phyloP scores from a whole-genome alignment of 2,113 vertebrate genomes.

The Grallaria varia region DNA sequence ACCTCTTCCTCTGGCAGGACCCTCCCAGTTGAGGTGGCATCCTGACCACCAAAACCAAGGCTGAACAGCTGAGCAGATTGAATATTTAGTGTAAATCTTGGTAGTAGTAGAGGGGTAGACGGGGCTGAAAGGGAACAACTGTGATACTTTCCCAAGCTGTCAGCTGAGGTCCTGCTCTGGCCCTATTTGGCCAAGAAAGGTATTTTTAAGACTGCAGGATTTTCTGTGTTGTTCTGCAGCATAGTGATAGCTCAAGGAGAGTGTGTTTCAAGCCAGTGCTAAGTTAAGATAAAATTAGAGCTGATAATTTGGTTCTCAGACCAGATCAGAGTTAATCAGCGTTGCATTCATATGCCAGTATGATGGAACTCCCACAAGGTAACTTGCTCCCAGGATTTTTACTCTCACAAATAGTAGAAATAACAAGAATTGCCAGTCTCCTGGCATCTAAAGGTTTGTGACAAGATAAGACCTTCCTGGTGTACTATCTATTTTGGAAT shows the following conservation, averaged over 20 bases:
- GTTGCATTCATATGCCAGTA: neutral
- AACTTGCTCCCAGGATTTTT: neutral
- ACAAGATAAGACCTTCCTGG: neutral
- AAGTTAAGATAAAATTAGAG: neutral
- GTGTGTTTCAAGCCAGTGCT: neutral
- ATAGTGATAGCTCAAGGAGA: neutral
- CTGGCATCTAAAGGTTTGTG: neutral
- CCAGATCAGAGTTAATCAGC: neutral
- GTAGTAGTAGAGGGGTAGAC: neutral
- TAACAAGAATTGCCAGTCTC: neutral
- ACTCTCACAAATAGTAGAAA: neutral
- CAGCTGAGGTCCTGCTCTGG: neutral
- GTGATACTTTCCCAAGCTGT: neutral
- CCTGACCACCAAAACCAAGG: neutral
- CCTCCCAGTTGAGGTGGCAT: neutral
- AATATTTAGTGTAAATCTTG: neutral
- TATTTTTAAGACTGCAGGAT: neutral
- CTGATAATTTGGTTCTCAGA: neutral
- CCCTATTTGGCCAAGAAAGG: neutral
- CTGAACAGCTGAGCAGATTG: neutral
- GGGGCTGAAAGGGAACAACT: neutral
- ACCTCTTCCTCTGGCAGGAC: neutral
- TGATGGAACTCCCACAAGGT: neutral
- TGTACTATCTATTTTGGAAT: neutral
- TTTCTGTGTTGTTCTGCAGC: neutral